phyloP scores from a whole-genome alignment of 2,797 vertebrate genomes.

The Lemur catta region DNA sequence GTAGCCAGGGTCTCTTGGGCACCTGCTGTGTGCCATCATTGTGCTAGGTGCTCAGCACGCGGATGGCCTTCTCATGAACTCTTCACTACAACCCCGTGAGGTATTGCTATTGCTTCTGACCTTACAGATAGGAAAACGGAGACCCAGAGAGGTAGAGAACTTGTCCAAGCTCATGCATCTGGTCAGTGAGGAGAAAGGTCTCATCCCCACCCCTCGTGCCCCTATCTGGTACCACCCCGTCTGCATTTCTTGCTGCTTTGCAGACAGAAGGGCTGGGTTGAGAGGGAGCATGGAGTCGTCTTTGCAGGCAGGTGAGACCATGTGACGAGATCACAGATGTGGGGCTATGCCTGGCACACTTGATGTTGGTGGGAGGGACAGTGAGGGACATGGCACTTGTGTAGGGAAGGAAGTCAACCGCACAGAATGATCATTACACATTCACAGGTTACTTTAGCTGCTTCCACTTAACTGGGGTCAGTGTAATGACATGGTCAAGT shows the following conservation, averaged over 20 bases:
- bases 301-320: not conserved
- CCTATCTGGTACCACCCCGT: no score
- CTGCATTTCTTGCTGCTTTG: not conserved
- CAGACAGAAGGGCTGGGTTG: not conserved
- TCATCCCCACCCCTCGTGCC: rapidly evolving
- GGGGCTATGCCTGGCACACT: rapidly evolving
- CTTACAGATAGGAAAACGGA: not conserved
- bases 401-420: not conserved
- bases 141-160: not conserved
- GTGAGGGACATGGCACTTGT: not conserved
- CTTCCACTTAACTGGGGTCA: not conserved
- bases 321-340: not conserved
- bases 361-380: not conserved
- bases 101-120: not conserved
- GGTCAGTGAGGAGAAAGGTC: not conserved
- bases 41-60: rapidly evolving
- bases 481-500: not conserved
- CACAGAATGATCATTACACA: not conserved
- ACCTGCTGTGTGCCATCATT: no score
- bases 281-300: not conserved
- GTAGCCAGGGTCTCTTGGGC: not conserved
- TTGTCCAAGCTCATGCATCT: no score
- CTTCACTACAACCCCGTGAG: not conserved
- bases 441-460: not conserved
- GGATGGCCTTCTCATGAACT: not conserved